Base-by-base conservation (phyloP, 2,797 vertebrate species). In the Darevskia nairensis region DNA sequence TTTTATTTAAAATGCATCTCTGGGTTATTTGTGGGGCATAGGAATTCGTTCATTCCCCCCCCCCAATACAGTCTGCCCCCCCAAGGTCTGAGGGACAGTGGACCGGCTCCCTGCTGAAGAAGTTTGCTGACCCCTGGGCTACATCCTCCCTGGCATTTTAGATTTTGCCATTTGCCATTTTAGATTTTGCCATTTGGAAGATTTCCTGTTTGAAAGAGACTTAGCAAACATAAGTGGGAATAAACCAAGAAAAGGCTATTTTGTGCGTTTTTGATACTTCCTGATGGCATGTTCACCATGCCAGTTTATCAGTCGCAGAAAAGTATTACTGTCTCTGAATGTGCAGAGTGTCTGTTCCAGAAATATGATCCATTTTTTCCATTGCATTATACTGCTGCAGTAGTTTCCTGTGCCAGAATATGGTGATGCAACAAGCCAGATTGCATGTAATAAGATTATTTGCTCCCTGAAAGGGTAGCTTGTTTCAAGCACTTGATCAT, bases 221-320 rank as follows among this genome's bases (percentile, higher is more conserved):
- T 8, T 82, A 55, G 11, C 72, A 1, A 10, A 80, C 82, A 41
- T 72, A 88, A 2, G 41, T 44, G 84, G 59, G 72, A 71, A 27
- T 86, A 50, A 69, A 69, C 76, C 29, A 88, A 91, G 86, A 88
- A 95, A 94, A 86, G n/a, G 44, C 8, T 71, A 84, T 84, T 86
- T 77, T 66, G 41, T 39, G 35, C 76, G n/a, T 92, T 84, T 91
- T 71, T 88, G 75, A 61, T 2, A 19, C 44, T 86, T n/a, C 74
- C 2, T 69, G 77, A 86, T 90, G 50, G 23, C 50, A 32, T 68
- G 29, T 19, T 79, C 13, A 55, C 2, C 66, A 39, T 89, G 19
- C 19, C 29, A 44, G 76, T 69, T 92, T 92, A 64, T 84, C 80
- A 91, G 17, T 87, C 13, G 82, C 87, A 82, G 75, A 0, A 79